phyloP scores from a whole-genome alignment of 2,113 vertebrate genomes.

The Poicephalus gulielmi region DNA sequence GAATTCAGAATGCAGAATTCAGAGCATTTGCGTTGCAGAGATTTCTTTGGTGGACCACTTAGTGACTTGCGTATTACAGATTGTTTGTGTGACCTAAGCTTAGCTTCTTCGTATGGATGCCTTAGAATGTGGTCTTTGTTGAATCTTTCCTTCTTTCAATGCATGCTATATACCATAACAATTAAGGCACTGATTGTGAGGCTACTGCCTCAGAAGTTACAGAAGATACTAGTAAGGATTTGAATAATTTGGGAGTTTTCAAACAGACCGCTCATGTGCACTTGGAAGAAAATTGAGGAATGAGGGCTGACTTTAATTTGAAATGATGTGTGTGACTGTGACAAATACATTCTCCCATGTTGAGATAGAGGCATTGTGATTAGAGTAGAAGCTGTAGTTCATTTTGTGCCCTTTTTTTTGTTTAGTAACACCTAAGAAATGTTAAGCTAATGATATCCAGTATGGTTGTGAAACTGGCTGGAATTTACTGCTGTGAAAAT shows the following conservation, averaged over 20 bases:
- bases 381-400: background rate
- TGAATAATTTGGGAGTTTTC: background rate
- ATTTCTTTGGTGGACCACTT: background rate
- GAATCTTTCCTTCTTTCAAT: background rate
- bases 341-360: background rate
- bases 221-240: background rate
- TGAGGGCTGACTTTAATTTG: background rate
- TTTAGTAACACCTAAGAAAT: background rate
- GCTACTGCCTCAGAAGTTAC: background rate
- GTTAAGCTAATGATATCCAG: background rate
- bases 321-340: background rate
- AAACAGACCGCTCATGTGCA: fast-evolving
- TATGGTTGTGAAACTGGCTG: background rate
- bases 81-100: background rate
- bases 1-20: background rate
- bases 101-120: background rate
- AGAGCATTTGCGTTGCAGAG: background rate
- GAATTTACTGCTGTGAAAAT: background rate
- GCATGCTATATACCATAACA: background rate
- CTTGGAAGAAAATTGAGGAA: background rate
- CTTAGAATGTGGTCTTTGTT: background rate
- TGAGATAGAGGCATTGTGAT: background rate
- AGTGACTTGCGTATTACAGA: background rate
- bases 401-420: background rate
- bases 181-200: background rate